Evolutionary conservation across 2,113 vertebrate species (phyloP), one percentile per base, ranked within the genome.

Genomic region (Okapia johnstoni): DNA sequence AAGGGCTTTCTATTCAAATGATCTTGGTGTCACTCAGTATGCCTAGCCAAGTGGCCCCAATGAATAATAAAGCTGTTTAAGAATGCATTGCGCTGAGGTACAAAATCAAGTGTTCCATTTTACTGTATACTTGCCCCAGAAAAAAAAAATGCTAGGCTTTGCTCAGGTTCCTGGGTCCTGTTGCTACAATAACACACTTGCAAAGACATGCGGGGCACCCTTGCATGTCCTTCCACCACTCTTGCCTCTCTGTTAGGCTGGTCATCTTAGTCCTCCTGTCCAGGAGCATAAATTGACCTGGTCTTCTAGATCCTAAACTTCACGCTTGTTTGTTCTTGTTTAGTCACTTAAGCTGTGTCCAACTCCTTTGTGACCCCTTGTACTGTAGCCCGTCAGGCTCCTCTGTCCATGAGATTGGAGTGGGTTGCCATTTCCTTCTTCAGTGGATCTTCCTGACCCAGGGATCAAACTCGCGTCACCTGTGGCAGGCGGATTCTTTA

Each of bases 11-110:
- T 73, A 21, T 28, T 0, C 12, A 77, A 48, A 13, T 6, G 7
- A 2, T 9, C 21, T n/a, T 86, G 23, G 8, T 55, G 17, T 61
- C 55, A 57, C 25, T 19, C 16, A 76, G 2, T 11, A 10, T 28
- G 3, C 1, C 2, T 85, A 30, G 2, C 15, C 8, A 5, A 50
- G 33, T 10, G 0, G 5, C 1, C 12, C 5, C 3, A 52, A 0
- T n/a, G 40, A 86, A 50, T 52, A 91, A 48, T 5, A 73, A 76
- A 63, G 1, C 26, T 84, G 9, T 2, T 3, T 92, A 61, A 60
- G 40, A 88, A 63, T 23, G 10, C 25, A 4, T 21, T 83, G 16
- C 1, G 6, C 3, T 6, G 10, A 61, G 17, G 5, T 81, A 21
- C 7, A 33, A n/a, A 77, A 52, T 83, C 28, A 73, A 5, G 15